phyloP scores from a whole-genome alignment of 2,888 invertebrate species.

The Euplagia quadripunctaria region DNA sequence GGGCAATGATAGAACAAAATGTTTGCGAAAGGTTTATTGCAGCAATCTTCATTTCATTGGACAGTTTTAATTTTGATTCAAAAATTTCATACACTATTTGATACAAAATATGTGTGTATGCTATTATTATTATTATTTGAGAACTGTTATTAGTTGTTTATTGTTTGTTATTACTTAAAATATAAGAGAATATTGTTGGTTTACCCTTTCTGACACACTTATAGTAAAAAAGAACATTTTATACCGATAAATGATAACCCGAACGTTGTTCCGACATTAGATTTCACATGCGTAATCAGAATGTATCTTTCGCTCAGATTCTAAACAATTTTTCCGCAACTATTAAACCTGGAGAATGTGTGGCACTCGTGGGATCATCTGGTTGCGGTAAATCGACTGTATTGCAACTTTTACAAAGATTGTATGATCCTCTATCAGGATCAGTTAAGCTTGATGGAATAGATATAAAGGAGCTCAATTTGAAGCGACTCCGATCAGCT shows the following conservation, averaged over 20 bases:
- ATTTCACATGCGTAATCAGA: background rate
- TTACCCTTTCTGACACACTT: background rate
- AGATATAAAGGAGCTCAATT: slow-evolving; percentile 90
- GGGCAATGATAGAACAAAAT: background rate
- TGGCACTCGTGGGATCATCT: slow-evolving; percentile 91
- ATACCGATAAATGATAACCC: too few species aligned
- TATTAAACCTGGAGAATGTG: slow-evolving; percentile 90
- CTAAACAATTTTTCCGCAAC: slow-evolving; percentile 89
- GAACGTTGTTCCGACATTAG: background rate
- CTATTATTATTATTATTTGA: background rate
- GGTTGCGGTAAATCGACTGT: slow-evolving; percentile 95
- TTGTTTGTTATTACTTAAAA: background rate
- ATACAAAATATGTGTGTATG: background rate
- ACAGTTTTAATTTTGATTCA: too few species aligned
- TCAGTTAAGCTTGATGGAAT: slow-evolving; percentile 89
- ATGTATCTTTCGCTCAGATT: slow-evolving; percentile 72
- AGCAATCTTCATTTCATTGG: background rate
- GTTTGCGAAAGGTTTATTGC: background rate
- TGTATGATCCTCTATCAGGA: slow-evolving; percentile 90
- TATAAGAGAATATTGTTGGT: too few species aligned
- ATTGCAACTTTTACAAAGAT: slow-evolving; percentile 91
- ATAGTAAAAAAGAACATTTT: background rate
- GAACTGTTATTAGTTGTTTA: background rate
- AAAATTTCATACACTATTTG: too few species aligned
- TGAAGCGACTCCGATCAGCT: slow-evolving; percentile 92